phyloP scores from a whole-genome alignment of 2,113 vertebrate genomes.

The Nothoprocta pentlandii region DNA sequence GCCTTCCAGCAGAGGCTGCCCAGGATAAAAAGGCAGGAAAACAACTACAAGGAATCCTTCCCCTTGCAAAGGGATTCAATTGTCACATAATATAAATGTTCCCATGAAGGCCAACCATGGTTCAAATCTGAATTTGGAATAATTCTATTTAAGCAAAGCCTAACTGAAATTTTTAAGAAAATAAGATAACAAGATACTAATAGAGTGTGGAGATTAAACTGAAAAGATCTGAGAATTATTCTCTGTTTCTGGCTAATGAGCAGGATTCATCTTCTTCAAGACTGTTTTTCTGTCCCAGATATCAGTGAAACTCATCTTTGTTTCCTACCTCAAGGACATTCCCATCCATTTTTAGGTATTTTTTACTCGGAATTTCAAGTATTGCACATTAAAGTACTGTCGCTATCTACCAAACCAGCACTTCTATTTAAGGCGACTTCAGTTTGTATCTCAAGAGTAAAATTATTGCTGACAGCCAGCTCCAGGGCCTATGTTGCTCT shows the following conservation, averaged over 20 bases:
- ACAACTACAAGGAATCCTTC: constrained; percentile 18
- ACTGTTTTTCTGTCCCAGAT: neutral
- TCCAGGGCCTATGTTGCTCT: rapidly evolving
- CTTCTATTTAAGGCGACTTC: neutral
- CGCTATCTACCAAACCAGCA: neutral
- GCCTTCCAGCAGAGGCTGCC: neutral
- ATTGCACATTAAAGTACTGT: neutral
- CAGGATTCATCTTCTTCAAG: neutral
- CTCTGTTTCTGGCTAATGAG: neutral
- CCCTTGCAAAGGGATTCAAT: neutral
- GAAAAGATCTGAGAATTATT: neutral
- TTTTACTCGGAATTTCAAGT: constrained; percentile 12
- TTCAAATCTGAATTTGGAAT: neutral
- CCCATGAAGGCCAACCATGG: neutral
- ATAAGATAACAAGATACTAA: neutral
- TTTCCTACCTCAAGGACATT: neutral
- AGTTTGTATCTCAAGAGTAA: constrained; percentile 3
- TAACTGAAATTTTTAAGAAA: neutral
- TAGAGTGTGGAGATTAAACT: neutral
- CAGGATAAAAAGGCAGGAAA: constrained; percentile 21
- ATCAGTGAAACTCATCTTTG: constrained; percentile 31
- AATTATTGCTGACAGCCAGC: neutral
- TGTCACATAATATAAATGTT: neutral
- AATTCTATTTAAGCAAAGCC: neutral
- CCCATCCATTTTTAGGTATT: neutral